Conservation (phyloP, 2,888 invertebrate genomes). For the Tetheella fluctuosa region DNA sequence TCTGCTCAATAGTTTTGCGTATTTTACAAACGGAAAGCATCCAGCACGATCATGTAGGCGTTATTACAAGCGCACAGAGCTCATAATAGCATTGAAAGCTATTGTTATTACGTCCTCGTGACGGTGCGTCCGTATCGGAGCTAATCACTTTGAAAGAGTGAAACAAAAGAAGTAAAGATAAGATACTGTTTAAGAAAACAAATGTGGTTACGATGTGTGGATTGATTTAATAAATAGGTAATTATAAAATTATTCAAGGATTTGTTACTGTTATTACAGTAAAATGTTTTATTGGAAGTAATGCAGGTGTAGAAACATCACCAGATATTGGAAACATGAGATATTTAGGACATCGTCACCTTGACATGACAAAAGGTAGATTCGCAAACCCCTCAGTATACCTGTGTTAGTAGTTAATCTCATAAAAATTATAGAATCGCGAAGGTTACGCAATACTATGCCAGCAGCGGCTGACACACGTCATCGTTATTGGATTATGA, state of each 20-base stretch:
- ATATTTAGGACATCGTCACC: slow-evolving; percentile 24
- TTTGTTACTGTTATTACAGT: background rate
- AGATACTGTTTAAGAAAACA: slow-evolving; percentile 50
- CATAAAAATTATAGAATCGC: slow-evolving; percentile 45
- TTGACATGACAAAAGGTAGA: slow-evolving; percentile 27
- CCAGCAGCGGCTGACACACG: slow-evolving; percentile 15
- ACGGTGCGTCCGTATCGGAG: slow-evolving; percentile 27
- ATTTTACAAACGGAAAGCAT: background rate
- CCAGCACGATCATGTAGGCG: slow-evolving; percentile 23
- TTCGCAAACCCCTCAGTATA: slow-evolving; percentile 16
- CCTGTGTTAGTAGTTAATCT: slow-evolving; percentile 43
- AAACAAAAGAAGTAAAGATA: slow-evolving; percentile 56
- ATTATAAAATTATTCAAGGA: slow-evolving; percentile 20
- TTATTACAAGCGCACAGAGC: slow-evolving; percentile 35
- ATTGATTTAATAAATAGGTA: slow-evolving; percentile 25
- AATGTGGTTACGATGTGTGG: slow-evolving; percentile 35
- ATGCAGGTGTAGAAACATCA: no score
- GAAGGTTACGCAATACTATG: slow-evolving; percentile 44
- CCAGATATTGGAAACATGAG: slow-evolving; percentile 19
- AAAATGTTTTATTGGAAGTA: slow-evolving; percentile 11
- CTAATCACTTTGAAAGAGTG: slow-evolving; percentile 41
- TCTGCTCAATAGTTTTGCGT: slow-evolving; percentile 3
- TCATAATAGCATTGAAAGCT: slow-evolving; percentile 24
- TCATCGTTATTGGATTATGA: slow-evolving; percentile 53
- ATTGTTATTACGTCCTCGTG: slow-evolving; percentile 29